Evolutionary conservation across 2,113 vertebrate species (phyloP).

Genomic region (Rynchops niger): DNA sequence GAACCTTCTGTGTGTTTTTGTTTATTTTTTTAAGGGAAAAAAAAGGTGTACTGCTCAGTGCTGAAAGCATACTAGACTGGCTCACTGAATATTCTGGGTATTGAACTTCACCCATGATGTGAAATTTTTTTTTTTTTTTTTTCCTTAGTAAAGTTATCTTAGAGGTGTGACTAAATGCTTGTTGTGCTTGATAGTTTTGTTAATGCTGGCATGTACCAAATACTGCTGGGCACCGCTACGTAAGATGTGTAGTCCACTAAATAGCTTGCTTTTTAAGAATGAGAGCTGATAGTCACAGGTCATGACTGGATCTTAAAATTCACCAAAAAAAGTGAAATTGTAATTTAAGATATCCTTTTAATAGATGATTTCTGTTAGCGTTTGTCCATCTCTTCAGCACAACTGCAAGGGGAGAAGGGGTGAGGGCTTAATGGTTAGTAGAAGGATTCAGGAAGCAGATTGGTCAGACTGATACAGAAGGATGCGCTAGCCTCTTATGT

Average conservation of each 20-base stretch:
- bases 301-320: neutral
- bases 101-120: neutral
- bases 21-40: too few species aligned
- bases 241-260: neutral
- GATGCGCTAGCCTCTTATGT: neutral
- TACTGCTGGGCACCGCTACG: neutral
- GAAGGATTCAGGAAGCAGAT: neutral
- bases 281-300: neutral
- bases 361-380: neutral
- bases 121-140: neutral
- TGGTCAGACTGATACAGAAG: neutral
- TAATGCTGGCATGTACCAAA: neutral
- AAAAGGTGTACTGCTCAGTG: neutral
- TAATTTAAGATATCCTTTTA: neutral
- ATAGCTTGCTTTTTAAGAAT: neutral
- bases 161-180: neutral
- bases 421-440: neutral
- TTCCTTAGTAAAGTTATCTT: neutral
- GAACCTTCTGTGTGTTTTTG: too few species aligned
- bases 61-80: neutral
- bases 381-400: neutral
- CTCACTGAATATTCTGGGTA: neutral
- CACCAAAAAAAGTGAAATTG: neutral
- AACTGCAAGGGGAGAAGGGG: neutral
- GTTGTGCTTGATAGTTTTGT: neutral